Evolutionary conservation across 2,113 vertebrate genomes (phyloP).

Genomic region (Oreochromis tanganicae): DNA sequence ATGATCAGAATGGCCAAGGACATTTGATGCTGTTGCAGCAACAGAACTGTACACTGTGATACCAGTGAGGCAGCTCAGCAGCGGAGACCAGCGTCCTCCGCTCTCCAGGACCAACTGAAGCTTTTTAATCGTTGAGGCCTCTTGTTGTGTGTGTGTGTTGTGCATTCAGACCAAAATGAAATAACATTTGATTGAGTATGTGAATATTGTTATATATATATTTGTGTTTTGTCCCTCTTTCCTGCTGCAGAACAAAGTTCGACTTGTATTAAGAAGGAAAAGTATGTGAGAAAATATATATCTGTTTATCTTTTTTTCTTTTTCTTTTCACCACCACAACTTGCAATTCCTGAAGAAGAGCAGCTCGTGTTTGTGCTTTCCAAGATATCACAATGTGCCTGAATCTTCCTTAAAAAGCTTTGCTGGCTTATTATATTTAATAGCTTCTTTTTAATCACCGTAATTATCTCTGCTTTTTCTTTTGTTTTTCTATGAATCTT

Average conservation of each 20-base stretch:
- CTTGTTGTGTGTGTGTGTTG: constrained; percentile 12
- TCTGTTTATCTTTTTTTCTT: background rate
- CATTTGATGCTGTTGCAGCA: constrained; percentile 44
- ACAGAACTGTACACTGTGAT: constrained; percentile 65
- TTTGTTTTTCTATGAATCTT: background rate
- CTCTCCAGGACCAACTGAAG: constrained; percentile 65
- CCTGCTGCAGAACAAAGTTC: constrained; percentile 45
- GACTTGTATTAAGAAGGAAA: background rate
- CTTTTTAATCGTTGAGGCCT: constrained; percentile 52
- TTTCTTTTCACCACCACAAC: background rate
- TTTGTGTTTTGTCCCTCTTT: constrained; percentile 11
- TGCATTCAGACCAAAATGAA: constrained; percentile 19
- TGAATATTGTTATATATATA: background rate
- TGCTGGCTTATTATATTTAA: constrained; percentile 12
- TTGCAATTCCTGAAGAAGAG: background rate
- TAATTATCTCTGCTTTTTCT: background rate
- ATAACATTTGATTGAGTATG: constrained; percentile 16
- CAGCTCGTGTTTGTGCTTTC: constrained; percentile 57
- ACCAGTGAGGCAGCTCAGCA: constrained; percentile 59
- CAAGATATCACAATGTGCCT: constrained; percentile 73
- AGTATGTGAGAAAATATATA: background rate
- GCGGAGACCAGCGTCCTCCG: constrained; percentile 29
- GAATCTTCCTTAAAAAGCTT: constrained; percentile 39
- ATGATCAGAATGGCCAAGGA: constrained; percentile 38
- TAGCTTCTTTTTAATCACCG: background rate